Evolutionary conservation across 2,888 invertebrate species (phyloP), one percentile per base, ranked within the genome.

Genomic region (Archips xylosteana): DNA sequence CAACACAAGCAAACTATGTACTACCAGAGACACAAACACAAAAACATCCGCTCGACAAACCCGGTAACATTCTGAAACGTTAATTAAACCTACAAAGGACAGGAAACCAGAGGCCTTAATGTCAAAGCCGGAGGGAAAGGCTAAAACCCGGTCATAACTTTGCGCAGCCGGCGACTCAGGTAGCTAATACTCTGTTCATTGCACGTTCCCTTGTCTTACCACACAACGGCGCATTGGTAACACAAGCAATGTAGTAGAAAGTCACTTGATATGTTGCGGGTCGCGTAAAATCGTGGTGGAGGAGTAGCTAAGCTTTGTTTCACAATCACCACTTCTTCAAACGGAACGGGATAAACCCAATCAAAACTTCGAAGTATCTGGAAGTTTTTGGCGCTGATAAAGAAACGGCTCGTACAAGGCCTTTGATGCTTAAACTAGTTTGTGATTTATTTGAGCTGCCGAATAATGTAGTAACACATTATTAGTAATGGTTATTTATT

Each of bases 311-410:
- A 51, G 15, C 15, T 32, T 57, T 57, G 57, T 32, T 57, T 57
- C 57, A 57, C 57, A 57, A 57, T 57, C 57, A 57, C 57, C 57
- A 57, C 3, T 57, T 57, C 57, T 57, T 57, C 57, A 57, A 57
- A 57, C 57, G 32, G 57, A 57, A 57, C 32, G 12, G 32, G 57
- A 57, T 57, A 57, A 57, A 57, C 57, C 57, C 57, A 57, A 57
- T 57, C 57, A 57, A 57, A 57, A 57, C 57, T 57, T 57, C 12
- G 57, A 32, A 6, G n/a, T 32, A 32, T 32, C 57, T 32, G 57
- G 32, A 57, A 57, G 57, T 57, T 57, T 57, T 57, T 9, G 51
- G 4, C 2, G 57, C 10, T 23, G 57, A 57, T 57, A 57, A 57
- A 57, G 32, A 57, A 57, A 49, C n/a, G 49, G n/a, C 13, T 49